Evolutionary conservation across 1,140 invertebrate genomes (phyloP), one percentile per base, ranked within the genome.

Genomic region (Pogonomyrmex californicus): DNA sequence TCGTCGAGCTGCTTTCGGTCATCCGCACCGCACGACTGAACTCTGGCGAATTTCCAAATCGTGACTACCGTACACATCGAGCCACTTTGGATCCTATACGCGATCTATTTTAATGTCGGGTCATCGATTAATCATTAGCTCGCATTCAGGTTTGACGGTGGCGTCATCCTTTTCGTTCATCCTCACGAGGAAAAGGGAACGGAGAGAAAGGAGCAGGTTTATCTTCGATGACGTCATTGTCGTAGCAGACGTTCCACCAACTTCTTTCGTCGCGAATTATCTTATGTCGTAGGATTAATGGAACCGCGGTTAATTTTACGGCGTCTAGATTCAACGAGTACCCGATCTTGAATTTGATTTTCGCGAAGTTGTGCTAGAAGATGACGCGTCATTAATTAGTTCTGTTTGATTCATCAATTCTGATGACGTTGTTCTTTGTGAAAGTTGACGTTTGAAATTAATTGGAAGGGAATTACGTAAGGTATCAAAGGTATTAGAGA

Each of bases 51-150:
- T 33, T 30, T 87, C 91, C 91, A 91, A 89, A 85, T 88, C 65
- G 76, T 47, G 62, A 77, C 77, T 79, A 70, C 79, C 73, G 62
- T 73, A 58, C 88, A 81, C 76, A 87, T 85, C 71, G 44, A 56
- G 63, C 62, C 81, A 33, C 51, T 66, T 70, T 78, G 76, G 70
- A 91, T 86, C 78, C 76, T 88, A 60, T 86, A 86, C 75, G 56
- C 82, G 85, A 73, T 91, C 90, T 91, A 91, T 91, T 91, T 91
- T 91, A 91, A 89, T 79, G 77, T 66, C 51, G 85, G 87, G 71
- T 88, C 71, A 86, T 85, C 90, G 88, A 91, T 91, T 91, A 91
- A 91, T 91, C 91, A 90, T 90, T 90, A 65, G 56, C 36, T 49
- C 49, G 47, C n/a, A 47, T 54, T 56, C 68, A 47, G n/a, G 49